Evolutionary conservation across 2,113 vertebrate genomes (phyloP).

Genomic region (Toxotes jaculatrix): DNA sequence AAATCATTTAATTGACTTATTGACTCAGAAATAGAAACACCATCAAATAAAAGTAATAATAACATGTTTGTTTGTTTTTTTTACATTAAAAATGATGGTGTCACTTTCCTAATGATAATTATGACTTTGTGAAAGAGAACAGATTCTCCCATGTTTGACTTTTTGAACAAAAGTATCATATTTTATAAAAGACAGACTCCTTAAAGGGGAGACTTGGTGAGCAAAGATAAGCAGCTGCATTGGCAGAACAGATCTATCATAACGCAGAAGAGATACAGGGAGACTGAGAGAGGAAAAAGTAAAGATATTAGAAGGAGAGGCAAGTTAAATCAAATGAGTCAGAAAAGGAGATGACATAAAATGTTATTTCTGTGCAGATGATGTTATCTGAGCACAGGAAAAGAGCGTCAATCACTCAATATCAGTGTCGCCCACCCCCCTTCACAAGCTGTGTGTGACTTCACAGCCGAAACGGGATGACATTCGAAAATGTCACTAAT

Average conservation of each 20-base stretch:
- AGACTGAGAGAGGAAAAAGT: conserved; percentile 19
- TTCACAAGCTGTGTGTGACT: conserved; percentile 46
- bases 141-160: conserved; percentile 26
- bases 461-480: conserved; percentile 54
- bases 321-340: conserved; percentile 47
- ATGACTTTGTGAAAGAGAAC: conserved; percentile 13
- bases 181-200: conserved; percentile 42
- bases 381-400: conserved; percentile 49
- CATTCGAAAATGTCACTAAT: conserved; percentile 61
- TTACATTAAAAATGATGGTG: not conserved
- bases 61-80: no score
- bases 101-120: conserved; percentile 22
- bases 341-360: conserved; percentile 49
- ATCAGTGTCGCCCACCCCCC: conserved; percentile 58
- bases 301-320: conserved; percentile 11
- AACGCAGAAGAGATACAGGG: conserved; percentile 40
- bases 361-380: conserved; percentile 48
- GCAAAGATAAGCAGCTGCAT: conserved; percentile 64
- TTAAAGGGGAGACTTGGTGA: conserved; percentile 42
- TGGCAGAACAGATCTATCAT: conserved; percentile 72
- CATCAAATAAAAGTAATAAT: not conserved
- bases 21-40: not conserved
- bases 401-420: conserved; percentile 51
- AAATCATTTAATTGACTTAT: conserved; percentile 7
- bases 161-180: conserved; percentile 40